phyloP scores from a whole-genome alignment of 2,888 invertebrate species.

The Linnaemya tessellans region DNA sequence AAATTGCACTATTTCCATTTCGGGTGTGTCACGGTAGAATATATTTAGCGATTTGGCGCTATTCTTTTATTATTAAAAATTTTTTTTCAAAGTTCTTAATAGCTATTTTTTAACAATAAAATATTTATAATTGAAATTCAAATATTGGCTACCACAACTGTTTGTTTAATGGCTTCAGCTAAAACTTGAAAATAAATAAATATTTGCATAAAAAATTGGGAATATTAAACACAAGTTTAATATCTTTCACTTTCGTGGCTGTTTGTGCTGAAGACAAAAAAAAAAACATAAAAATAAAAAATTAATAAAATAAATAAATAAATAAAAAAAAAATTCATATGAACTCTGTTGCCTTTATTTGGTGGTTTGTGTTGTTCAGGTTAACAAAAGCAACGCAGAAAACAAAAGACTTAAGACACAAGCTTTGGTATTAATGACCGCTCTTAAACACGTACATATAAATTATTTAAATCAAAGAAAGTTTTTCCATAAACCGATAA shows the following conservation, averaged over 20 bases:
- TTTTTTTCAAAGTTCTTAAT: not conserved
- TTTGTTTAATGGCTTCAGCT: constrained; percentile 6
- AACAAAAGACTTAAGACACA: constrained; percentile 63
- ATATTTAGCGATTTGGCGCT: no score
- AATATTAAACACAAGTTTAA: not conserved
- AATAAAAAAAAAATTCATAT: not conserved
- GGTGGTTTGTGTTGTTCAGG: no score
- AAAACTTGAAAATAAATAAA: constrained; percentile 11
- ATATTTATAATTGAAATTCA: constrained; percentile 7
- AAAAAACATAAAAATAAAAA: no score
- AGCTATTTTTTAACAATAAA: not conserved
- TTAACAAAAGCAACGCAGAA: not conserved
- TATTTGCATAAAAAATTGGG: constrained; percentile 49
- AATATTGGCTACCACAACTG: not conserved
- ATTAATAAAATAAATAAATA: not conserved
- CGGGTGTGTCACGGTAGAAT: no score
- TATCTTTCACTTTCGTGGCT: constrained; percentile 20
- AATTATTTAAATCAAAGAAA: not conserved
- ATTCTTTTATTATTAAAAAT: not conserved
- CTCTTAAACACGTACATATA: not conserved
- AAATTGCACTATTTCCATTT: no score
- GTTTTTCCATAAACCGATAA: not conserved
- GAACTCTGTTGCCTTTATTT: constrained; percentile 22
- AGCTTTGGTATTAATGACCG: constrained; percentile 5
- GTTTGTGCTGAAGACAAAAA: not conserved